These are phyloP conservation scores for Erpetoichthys calabaricus DNA, from an alignment of 2,797 vertebrate genomes.

Conservation along the genomic window DNA sequence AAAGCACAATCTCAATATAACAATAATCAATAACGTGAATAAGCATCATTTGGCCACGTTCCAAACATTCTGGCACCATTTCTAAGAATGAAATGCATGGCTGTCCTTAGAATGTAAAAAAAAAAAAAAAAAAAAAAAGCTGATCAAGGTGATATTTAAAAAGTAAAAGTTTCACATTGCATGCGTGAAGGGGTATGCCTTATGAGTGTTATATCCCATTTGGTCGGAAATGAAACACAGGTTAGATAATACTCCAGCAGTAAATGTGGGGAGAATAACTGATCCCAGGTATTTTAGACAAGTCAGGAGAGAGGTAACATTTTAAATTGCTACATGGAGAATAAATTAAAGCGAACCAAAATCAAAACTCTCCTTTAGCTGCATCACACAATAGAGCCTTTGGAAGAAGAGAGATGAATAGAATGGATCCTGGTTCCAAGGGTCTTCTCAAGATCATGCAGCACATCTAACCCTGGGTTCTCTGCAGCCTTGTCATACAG, in stretches of 20 bases:
- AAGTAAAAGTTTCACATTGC: constrained; percentile 3
- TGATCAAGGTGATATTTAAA: constrained; percentile 1
- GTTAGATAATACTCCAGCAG: too few species aligned
- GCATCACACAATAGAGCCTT: constrained; percentile 86
- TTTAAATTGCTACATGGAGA: constrained; percentile 27
- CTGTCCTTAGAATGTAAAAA: constrained; percentile 3
- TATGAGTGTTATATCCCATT: too few species aligned
- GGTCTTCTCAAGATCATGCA: constrained; percentile 88
- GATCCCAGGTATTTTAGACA: constrained; percentile 11
- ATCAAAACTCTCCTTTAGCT: background rate
- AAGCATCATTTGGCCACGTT: constrained; percentile 13
- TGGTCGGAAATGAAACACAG: too few species aligned
- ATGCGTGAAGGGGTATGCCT: constrained; percentile 1
- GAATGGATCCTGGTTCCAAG: constrained; percentile 88
- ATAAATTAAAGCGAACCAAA: constrained; percentile 27
- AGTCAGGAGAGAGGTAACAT: constrained; percentile 1
- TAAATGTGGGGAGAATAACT: too few species aligned
- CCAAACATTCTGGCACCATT: constrained; percentile 4
- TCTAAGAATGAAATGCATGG: too few species aligned
- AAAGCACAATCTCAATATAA: constrained; percentile 7
- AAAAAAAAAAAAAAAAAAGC: constrained; percentile 6
- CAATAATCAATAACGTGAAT: constrained; percentile 9
- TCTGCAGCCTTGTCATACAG: constrained; percentile 74
- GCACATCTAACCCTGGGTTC: constrained; percentile 67
- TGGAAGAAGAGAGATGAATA: constrained; percentile 93